phyloP scores from a whole-genome alignment of 2,113 vertebrate genomes.

The Ailurus styani region DNA sequence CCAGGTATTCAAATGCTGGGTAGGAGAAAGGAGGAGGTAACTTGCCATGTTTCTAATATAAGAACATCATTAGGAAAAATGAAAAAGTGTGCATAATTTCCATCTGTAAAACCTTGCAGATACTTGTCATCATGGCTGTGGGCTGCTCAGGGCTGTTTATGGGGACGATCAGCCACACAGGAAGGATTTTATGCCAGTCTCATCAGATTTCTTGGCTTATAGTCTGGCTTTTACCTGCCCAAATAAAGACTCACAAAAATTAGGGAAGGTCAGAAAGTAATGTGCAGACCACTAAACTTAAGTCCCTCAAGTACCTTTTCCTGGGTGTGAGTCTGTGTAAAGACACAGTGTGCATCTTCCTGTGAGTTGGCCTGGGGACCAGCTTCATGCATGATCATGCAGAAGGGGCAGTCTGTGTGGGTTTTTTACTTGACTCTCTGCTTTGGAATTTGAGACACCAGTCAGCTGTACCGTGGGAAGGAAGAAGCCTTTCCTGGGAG shows the following conservation, averaged over 20 bases:
- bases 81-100: fast-evolving
- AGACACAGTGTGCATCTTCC: background rate
- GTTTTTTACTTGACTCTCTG: background rate
- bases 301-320: background rate
- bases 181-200: background rate
- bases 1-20: background rate
- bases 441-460: background rate
- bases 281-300: background rate
- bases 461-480: background rate
- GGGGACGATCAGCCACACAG: background rate
- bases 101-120: background rate
- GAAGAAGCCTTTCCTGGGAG: background rate
- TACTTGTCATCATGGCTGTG: background rate
- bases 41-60: background rate
- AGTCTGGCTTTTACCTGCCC: background rate
- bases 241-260: background rate
- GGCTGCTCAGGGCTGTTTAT: background rate
- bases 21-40: background rate
- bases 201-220: background rate
- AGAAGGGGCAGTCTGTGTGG: background rate
- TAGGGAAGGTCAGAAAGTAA: background rate
- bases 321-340: background rate
- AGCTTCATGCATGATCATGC: background rate
- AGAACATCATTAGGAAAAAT: background rate
- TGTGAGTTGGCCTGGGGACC: fast-evolving